Base-by-base conservation (phyloP, 2,113 vertebrate genomes). In the Leuciscus idus region DNA sequence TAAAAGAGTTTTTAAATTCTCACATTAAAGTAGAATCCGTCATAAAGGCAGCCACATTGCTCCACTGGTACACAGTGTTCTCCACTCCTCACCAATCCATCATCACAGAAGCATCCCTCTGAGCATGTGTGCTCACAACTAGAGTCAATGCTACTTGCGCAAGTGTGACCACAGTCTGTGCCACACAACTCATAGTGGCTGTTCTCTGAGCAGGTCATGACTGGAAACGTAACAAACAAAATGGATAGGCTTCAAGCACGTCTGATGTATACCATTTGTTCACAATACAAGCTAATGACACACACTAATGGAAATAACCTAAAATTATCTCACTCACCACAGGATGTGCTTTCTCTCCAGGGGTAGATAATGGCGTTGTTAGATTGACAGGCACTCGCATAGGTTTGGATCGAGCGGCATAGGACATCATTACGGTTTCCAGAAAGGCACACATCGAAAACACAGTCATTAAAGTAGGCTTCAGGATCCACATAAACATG, bases 101-200 rank as follows among this genome's bases (percentile, higher is more conserved):
- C 81, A 6, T 94, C 8, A 48, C 94, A 95, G 89, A 92, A 92
- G 55, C 94, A 94, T 75, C 94, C 93, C 88, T 96, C 93, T 0
- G 91, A 86, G 73, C 95, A 94, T 36, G 74, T 76, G 2, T 21
- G 86, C 6, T 89, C 89, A 80, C 90, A 92, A 57, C 55, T 90
- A 0, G 88, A 84, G 85, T 90, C 72, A 0, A 84, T 83, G 30
- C 87, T 84, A 6, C 84, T 87, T 76, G 88, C 62, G 39, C 33
- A 33, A 33, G 33, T 33, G 33, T 33, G 33, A 33, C 33, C 33
- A 33, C 33, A 33, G 33, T 33, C 91, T 3, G 81, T 86, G 1
- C 93, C 90, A 84, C 90, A 93, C 11, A 91, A 43, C 81, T 95
- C 93, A 86, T 94, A 93, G 84, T 93, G 94, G 79, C 92, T 92